Base-by-base conservation (phyloP, 2,888 invertebrate species). In the Drosophila buzzatii region DNA sequence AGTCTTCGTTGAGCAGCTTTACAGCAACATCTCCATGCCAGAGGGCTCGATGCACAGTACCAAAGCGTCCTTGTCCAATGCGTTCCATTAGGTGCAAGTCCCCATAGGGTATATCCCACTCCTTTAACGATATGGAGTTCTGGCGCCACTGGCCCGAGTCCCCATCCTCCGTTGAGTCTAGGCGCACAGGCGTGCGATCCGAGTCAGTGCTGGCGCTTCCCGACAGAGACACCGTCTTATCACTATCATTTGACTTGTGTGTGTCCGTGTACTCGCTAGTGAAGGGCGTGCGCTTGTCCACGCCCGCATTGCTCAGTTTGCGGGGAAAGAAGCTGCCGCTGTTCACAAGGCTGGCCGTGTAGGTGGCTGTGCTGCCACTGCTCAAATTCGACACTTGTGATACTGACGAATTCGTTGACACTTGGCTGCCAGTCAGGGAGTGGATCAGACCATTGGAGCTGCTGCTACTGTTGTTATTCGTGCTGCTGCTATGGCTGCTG, bases 11-110 rank as follows among this genome's bases (percentile, higher is more conserved):
- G 78, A 99, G 94, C 90, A 98, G 95, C 94, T 99, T 99, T 81
- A 99, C 97, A 27, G 99, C 99, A 33, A 99, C 99, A 92, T 98
- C 98, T 39, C 99, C 99, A 94, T 99, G 99, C 99, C 99, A 99
- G 90, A 97, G 96, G 70, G 99, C 99, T 81, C 98, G 96, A 93
- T 97, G 97, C 62, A 99, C 99, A 3, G 97, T 98, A 62, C 99
- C 98, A 94, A 99, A 99, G 71, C 98, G 95, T 0, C 99, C 99
- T 33, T 95, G 96, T 47, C 99, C 99, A 79, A 99, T 97, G 89
- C 96, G 95, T 77, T 98, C 98, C 77, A 96, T 96, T 91, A 98
- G 95, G 86, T 96, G 96, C 79, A 99, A 93, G 93, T 99, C 98
- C 92, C 98, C 97, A 94, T 96, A 99, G n/a, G 99, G 98, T 92